Conservation (phyloP, 2,113 vertebrate genomes). For the Pelusios castaneus region DNA sequence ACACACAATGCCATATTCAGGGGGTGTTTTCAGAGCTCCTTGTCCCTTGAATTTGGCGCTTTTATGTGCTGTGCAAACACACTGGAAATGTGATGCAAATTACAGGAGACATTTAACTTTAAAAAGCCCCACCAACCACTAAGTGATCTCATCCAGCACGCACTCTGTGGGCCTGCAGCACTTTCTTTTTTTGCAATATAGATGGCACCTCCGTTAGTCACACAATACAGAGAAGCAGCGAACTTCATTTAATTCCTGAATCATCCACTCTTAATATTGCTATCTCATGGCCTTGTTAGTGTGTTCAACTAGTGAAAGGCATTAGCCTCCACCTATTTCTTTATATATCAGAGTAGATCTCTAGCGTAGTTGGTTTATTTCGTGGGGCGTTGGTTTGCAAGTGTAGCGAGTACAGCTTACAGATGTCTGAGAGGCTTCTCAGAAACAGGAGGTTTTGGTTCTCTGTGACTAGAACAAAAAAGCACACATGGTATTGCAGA, state of each 20-base stretch:
- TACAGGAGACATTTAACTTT: not conserved
- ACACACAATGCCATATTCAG: not conserved
- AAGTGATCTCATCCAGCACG: slow-evolving; percentile 3
- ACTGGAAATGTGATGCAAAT: not conserved
- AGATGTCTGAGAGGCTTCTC: not conserved
- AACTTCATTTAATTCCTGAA: slow-evolving; percentile 1
- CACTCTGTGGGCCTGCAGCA: not conserved
- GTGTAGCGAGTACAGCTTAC: not conserved
- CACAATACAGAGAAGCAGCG: not conserved
- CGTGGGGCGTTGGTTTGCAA: not conserved
- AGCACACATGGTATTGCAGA: not conserved
- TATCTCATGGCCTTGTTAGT: not conserved
- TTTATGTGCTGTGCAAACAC: not conserved
- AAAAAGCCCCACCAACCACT: not conserved
- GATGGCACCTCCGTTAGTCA: slow-evolving; percentile 6
- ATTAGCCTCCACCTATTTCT: not conserved
- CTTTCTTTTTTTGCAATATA: slow-evolving; percentile 29
- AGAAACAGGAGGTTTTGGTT: not conserved
- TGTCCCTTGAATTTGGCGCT: not conserved
- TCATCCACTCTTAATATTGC: not conserved
- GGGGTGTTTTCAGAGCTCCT: not conserved
- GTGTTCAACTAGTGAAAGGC: not conserved
- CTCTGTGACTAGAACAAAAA: not conserved
- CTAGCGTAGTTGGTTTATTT: not conserved
- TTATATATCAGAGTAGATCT: not conserved